phyloP scores from a whole-genome alignment of 2,797 vertebrate species.

The Garrulus glandarius region DNA sequence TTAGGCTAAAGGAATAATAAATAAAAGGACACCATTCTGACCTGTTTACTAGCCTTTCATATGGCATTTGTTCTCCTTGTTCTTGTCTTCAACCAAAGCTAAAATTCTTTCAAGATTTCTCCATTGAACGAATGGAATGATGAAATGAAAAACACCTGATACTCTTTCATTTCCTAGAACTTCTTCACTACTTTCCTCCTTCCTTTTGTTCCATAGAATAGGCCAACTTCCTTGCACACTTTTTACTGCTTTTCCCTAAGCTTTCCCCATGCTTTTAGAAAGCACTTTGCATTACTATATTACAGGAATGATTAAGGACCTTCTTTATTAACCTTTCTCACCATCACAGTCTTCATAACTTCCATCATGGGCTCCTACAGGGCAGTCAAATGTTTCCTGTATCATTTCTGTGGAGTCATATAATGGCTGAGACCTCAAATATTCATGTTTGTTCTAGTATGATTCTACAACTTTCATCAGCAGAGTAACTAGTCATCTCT shows the following conservation, averaged over 20 bases:
- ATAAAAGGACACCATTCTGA: neutral
- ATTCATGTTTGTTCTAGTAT: neutral
- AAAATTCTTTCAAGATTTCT: neutral
- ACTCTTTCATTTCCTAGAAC: neutral
- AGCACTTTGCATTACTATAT: neutral
- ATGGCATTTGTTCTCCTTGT: neutral
- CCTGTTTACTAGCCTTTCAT: neutral
- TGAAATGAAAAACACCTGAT: neutral
- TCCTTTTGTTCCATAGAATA: neutral
- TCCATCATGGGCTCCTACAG: neutral
- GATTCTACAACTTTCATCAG: neutral
- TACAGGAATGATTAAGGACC: neutral
- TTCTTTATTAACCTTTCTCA: neutral
- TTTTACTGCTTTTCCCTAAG: neutral
- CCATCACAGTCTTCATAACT: neutral
- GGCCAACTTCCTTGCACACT: neutral
- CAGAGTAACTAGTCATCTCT: neutral
- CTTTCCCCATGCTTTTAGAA: neutral
- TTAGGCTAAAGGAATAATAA: neutral
- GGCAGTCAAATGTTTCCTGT: neutral
- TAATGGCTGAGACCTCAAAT: neutral
- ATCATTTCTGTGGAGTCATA: neutral
- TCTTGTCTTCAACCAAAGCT: neutral
- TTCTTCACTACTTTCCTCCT: neutral
- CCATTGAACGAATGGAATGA: neutral